A percentile compares a stretch with the other conserved stretches of the same genome.
Conservation (phyloP, 2,113 vertebrate species). For the Meriones unguiculatus region DNA sequence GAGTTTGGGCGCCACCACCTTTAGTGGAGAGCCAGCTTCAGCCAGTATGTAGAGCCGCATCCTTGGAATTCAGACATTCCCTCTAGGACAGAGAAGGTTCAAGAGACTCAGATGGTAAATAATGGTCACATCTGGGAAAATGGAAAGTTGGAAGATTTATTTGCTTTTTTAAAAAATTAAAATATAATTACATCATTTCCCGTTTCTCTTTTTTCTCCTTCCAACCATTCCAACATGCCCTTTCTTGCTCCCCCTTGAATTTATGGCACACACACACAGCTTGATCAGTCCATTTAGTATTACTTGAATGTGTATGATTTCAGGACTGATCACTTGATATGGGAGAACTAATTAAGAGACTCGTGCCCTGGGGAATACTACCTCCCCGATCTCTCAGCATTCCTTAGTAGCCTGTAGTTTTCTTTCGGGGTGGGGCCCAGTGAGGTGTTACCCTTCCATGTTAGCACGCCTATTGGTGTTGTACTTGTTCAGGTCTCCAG, state of each 20-base stretch:
- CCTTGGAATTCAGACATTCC: background rate
- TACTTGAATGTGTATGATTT: background rate
- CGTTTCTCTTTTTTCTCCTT: background rate
- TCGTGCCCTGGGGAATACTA: background rate
- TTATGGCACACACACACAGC: background rate
- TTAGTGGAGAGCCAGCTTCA: background rate
- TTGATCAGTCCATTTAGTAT: background rate
- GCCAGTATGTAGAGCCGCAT: background rate
- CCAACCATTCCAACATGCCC: background rate
- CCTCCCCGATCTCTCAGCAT: background rate
- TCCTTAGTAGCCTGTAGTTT: background rate
- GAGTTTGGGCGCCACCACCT: background rate
- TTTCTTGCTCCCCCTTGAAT: background rate
- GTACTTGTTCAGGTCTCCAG: background rate
- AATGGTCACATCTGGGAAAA: background rate
- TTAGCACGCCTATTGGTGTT: too few relatives aligned
- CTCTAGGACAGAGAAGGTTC: background rate
- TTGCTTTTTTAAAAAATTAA: background rate
- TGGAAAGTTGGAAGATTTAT: background rate
- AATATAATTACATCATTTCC: background rate
- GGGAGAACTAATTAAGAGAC: background rate
- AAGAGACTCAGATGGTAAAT: background rate
- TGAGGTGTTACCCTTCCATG: too few relatives aligned
- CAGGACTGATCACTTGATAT: background rate
- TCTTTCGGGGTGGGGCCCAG: background rate